Conservation (phyloP, 2,888 invertebrate species). For the Neoascia interrupta region DNA sequence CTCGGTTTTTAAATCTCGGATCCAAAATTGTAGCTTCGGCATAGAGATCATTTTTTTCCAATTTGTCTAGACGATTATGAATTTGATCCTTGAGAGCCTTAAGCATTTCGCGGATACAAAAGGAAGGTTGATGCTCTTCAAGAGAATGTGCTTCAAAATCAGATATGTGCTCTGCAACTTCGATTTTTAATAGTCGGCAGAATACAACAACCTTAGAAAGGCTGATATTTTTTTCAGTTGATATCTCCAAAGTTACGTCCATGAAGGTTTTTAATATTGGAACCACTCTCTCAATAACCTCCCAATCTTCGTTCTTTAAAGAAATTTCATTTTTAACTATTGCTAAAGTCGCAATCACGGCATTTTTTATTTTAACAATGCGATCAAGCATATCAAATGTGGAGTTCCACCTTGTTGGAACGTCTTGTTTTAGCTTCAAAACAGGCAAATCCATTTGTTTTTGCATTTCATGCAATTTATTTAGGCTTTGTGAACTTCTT, state of each 20-base stretch:
- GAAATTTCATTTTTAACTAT: constrained; percentile 17
- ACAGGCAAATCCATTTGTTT: constrained; percentile 37
- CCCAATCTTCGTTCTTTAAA: constrained; percentile 4
- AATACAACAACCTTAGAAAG: constrained; percentile 33
- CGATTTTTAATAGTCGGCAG: not conserved
- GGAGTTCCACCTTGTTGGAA: constrained; percentile 46
- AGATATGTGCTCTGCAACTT: not conserved
- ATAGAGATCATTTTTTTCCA: constrained; percentile 14
- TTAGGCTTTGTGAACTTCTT: constrained; percentile 12
- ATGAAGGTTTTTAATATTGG: constrained; percentile 30
- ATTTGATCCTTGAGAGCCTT: not conserved
- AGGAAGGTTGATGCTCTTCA: not conserved
- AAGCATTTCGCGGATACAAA: not conserved
- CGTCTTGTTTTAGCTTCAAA: constrained; percentile 49
- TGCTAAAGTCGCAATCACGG: constrained; percentile 28
- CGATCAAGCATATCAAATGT: constrained; percentile 39
- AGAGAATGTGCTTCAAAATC: not conserved
- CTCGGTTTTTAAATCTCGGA: constrained; percentile 25
- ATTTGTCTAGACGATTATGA: not conserved
- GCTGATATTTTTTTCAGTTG: constrained; percentile 20
- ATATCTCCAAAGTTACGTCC: constrained; percentile 26
- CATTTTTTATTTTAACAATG: constrained; percentile 34
- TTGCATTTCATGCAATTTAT: constrained; percentile 40
- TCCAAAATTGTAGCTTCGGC: constrained; percentile 35
- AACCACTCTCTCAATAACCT: constrained; percentile 16